Evolutionary conservation across 2,888 invertebrate species (phyloP), one percentile per base, ranked within the genome.

Genomic region (Sphinx pinastri): DNA sequence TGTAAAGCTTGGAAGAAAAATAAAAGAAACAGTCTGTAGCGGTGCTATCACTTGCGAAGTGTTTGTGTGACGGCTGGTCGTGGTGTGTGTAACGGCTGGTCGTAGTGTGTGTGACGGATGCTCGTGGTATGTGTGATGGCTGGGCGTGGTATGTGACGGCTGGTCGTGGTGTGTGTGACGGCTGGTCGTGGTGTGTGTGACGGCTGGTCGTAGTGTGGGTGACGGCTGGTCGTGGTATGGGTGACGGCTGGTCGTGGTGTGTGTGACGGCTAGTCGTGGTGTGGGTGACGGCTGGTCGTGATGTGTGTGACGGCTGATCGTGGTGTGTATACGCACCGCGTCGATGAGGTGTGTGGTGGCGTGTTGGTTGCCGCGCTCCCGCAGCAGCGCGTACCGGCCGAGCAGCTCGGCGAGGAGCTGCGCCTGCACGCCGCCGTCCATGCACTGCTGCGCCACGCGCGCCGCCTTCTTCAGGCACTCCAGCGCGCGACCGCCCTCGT

Each of bases 401-500:
- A 99, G 94, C 74, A 99, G 95, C 87, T 99, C 99, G 6, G 99
- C 98, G 85, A 98, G 97, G 57, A 99, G 95, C 86, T 99, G 99
- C 31, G 99, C 98, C 94, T 99, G 99, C 8, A 99, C 99, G 3
- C 98, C 97, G 19, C 96, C 96, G 92, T 99, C 99, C 98, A 99
- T 98, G 84, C 99, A 99, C 84, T 99, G 99, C 77, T 98, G 98
- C 0, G 99, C 98, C 71, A 99, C 99, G 70, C 98, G 96, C 6
- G 98, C 97, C 12, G 98, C 98, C 88, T 99, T 99, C 92, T 99
- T 99, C 77, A 99, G 94, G 87, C 99, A 99, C 85, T 99, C 99
- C 63, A 98, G 94, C 0, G 98, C 99, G 47, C 98, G 96, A 77
- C 97, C 97, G 4, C 98, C 98, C 87, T 99, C 99, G 78, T 97